A percentile compares a stretch with the other conserved stretches of the same genome.
phyloP scores from a whole-genome alignment of 2,888 invertebrate species.

The Diabrotica balteata region DNA sequence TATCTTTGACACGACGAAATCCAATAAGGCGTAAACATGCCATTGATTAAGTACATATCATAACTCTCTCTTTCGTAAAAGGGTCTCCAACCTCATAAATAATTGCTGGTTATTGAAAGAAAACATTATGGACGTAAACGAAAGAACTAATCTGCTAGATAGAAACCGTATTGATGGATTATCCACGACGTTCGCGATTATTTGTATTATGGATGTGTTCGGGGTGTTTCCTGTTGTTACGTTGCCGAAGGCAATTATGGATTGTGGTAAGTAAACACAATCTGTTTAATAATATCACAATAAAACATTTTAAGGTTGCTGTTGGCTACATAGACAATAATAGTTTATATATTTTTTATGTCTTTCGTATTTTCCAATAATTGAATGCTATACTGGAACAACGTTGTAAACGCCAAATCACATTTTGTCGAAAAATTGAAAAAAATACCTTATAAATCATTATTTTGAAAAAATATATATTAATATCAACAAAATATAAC shows the following conservation, averaged over 20 bases:
- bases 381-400: too few relatives aligned
- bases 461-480: too few relatives aligned
- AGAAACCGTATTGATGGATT: slow-evolving; percentile 59
- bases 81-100: slow-evolving; percentile 13
- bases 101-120: slow-evolving; percentile 2
- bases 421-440: too few relatives aligned
- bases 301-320: too few relatives aligned
- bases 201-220: slow-evolving; percentile 82
- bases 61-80: slow-evolving; percentile 4
- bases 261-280: slow-evolving; percentile 69
- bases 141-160: slow-evolving; percentile 37
- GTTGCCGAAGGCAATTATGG: slow-evolving; percentile 75
- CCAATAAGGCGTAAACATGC: slow-evolving; percentile 12
- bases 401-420: too few relatives aligned
- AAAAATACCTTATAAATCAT: too few relatives aligned
- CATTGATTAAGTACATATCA: background rate
- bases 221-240: slow-evolving; percentile 84
- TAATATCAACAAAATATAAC: too few relatives aligned
- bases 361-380: too few relatives aligned
- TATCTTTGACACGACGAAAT: slow-evolving; percentile 13
- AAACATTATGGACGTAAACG: slow-evolving; percentile 27
- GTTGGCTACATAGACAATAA: too few relatives aligned
- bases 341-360: too few relatives aligned
- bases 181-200: slow-evolving; percentile 72
- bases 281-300: too few relatives aligned